Evolutionary conservation across 2,797 vertebrate species (phyloP), one percentile per base, ranked within the genome.

Genomic region (Masticophis lateralis): DNA sequence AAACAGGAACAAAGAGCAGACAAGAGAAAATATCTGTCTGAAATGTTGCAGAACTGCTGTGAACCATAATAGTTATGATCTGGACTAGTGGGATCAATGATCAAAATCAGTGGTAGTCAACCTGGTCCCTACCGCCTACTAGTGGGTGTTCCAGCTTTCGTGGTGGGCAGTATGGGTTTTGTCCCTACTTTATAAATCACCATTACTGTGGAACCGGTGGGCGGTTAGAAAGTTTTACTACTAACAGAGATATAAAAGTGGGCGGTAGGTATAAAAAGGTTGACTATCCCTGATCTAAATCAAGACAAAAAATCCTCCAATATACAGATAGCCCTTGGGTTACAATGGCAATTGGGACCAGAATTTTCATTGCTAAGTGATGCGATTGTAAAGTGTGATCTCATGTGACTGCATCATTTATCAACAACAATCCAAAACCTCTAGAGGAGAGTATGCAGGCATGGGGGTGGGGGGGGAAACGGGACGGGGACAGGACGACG

Each of bases 401-500:
- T 79, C 32, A 22, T 74, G n/a, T 74, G 66, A 69, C 66, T 14
- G 5, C 18, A 79, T 79, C 7, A 8, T 37, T 74, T 74, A 74
- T 32, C n/a, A 37, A 74, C 66, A 32, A 32, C 69, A 74, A 74
- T 74, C 16, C 69, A 16, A 69, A 69, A 66, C 12, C 13, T 0
- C n/a, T 43, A 43, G 37, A n/a, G 28, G 28, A 79, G 32, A 7
- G 0, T 74, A 18, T 18, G 6, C n/a, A 37, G 32, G 47, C 37
- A 47, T 6, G n/a, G n/a, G 14, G 0, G 66, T 2, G 2, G n/a
- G n/a, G 66, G 0, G 2, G n/a, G 47, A 3, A 47, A 47, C 47
- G 47, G 47, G 37, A 37, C 37, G 37, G 37, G 37, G 37, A 37
- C 37, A 37, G 37, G 37, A 37, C 37, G 2, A 37, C 37, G 37